Base-by-base conservation (phyloP, 1,140 invertebrate species). In the Elymnias hypermnestra region DNA sequence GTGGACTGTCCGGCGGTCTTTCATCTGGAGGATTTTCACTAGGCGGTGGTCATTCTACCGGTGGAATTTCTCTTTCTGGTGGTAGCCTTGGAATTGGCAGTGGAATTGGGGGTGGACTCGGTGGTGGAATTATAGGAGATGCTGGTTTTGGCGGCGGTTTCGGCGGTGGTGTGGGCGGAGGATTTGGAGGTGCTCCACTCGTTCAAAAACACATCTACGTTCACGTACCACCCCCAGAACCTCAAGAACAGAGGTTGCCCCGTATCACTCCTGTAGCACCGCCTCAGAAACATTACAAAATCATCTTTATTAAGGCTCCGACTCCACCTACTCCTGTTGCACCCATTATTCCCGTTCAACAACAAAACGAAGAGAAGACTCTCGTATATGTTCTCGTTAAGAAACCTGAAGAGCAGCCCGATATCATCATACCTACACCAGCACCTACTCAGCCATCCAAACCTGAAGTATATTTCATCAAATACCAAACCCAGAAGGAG, bases 231-330 rank as follows among this genome's bases (percentile, higher is more conserved):
- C 90, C 73, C 40, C 86, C 83, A 88, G 90, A 87, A 85, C 88
- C 89, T 41, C 87, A 89, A 57, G 89, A 91, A 63, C 87, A 90
- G 52, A 88, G 87, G 58, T 81, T 87, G 46, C 88, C 89, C 8
- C 83, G 87, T 22, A 87, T 89, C 21, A 74, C 87, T 41, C 77
- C 85, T 0, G 83, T 89, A 0, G 89, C 89, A 26, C 90, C 90
- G 38, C 84, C 93, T 17, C 92, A 94, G 72, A 95, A 95, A 60
- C 93, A 95, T 73, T 95, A 95, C 89, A 94, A 95, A 72, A 95
- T 94, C 65, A 93, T 95, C 77, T 95, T 95, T 89, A 95, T 95
- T 78, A 95, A 95, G 88, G 93, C 94, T 21, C 94, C 94, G 43
- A 90, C 93, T 35, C 89, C 92, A 31, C 92, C 93, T 17, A 90